These are phyloP conservation scores for Microtus pennsylvanicus DNA, from an alignment of 2,113 vertebrate species.

Conservation along the genomic window DNA sequence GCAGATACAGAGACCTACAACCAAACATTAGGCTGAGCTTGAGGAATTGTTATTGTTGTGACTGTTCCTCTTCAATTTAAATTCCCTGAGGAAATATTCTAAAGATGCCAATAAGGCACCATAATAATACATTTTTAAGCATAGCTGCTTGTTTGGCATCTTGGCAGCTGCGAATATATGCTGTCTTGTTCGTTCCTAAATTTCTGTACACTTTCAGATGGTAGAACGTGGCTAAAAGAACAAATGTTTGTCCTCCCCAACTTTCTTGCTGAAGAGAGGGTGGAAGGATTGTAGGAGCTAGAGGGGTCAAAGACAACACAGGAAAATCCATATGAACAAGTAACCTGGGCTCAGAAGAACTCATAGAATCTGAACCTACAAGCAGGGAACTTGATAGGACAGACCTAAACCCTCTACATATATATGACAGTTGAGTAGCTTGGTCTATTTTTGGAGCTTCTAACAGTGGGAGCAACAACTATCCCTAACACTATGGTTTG, in stretches of 20 bases:
- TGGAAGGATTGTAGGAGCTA: background rate
- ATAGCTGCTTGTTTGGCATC: rapidly evolving
- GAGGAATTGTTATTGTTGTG: background rate
- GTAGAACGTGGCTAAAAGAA: background rate
- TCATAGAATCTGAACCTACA: background rate
- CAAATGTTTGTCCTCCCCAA: background rate
- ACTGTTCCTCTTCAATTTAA: background rate
- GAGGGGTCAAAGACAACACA: background rate
- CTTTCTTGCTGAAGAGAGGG: background rate
- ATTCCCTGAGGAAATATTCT: conserved; percentile 49
- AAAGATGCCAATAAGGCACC: background rate
- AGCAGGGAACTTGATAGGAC: background rate
- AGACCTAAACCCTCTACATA: background rate
- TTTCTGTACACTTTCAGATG: background rate
- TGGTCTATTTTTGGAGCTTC: background rate
- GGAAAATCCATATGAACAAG: background rate
- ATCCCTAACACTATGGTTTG: background rate
- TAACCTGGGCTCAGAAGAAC: background rate
- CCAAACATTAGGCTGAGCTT: background rate
- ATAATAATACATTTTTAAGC: conserved; percentile 8
- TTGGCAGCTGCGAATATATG: background rate
- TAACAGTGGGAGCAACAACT: background rate
- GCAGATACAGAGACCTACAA: background rate
- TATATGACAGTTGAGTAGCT: background rate
- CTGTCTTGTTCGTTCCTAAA: background rate